A percentile compares a stretch with the other conserved stretches of the same genome.
These are phyloP conservation scores for Tinea trinotella DNA, from an alignment of 2,888 invertebrate genomes.

Conservation along the genomic window DNA sequence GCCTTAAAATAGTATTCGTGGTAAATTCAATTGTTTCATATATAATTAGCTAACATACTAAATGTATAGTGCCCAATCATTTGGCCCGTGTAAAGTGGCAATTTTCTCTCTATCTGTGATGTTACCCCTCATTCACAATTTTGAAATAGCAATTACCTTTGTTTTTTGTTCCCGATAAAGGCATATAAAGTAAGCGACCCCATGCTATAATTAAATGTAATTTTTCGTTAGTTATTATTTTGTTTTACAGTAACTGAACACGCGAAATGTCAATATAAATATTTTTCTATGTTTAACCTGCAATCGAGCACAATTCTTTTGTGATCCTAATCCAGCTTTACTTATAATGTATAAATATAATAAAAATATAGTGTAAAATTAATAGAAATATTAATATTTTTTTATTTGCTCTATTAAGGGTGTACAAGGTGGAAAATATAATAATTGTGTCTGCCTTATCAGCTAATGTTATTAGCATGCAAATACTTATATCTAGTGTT, in stretches of 20 bases:
- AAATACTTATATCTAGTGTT: too few species aligned
- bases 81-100: neutral
- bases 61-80: neutral
- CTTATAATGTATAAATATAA: too few species aligned
- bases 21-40: neutral
- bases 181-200: conserved; percentile 24
- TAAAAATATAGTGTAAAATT: too few species aligned
- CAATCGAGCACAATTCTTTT: conserved; percentile 1
- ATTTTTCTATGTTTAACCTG: conserved; percentile 7
- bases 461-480: too few species aligned
- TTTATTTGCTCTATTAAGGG: too few species aligned
- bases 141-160: conserved; percentile 6
- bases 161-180: conserved; percentile 24
- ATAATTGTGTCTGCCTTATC: too few species aligned
- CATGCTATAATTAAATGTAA: conserved; percentile 57
- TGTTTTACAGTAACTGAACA: conserved; percentile 19
- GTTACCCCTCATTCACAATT: neutral
- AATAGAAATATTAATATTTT: too few species aligned
- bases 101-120: neutral
- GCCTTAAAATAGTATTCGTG: too few species aligned
- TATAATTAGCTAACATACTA: conserved; percentile 1
- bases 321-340: neutral
- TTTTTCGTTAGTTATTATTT: conserved; percentile 32
- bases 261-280: conserved; percentile 18
- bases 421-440: too few species aligned